Evolutionary conservation across 2,113 vertebrate species (phyloP).

Genomic region (Hippocampus zosterae): DNA sequence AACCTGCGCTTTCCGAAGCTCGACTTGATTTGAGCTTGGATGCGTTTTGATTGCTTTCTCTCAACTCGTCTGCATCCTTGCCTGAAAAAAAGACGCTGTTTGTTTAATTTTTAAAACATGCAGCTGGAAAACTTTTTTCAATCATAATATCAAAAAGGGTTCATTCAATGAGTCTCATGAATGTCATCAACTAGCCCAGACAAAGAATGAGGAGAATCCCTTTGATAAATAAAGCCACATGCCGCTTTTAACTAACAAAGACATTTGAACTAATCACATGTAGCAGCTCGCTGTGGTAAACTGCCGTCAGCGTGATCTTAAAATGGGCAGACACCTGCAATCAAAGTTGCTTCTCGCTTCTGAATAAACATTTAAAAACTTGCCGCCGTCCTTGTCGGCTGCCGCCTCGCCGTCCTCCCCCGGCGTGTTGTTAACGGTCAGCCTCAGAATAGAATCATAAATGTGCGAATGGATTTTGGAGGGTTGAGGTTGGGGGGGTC

Average conservation of each 20-base stretch:
- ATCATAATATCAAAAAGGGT: too few species aligned
- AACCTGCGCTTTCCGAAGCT: neutral
- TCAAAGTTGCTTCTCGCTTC: neutral
- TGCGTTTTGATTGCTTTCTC: neutral
- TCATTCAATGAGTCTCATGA: too few species aligned
- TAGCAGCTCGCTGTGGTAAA: neutral
- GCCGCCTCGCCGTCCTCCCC: neutral
- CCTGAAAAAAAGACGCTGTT: too few species aligned
- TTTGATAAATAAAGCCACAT: neutral
- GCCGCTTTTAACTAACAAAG: neutral
- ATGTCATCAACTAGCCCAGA: too few species aligned
- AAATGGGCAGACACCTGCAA: neutral
- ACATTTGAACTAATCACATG: neutral
- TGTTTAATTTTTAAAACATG: too few species aligned
- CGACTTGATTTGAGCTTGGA: neutral
- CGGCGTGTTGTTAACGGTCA: neutral
- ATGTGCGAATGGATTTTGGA: constrained; percentile 44
- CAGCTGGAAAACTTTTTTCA: too few species aligned
- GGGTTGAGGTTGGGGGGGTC: neutral
- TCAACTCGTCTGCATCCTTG: too few species aligned
- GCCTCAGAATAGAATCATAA: constrained; percentile 42
- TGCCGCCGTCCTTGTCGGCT: neutral
- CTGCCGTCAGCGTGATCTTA: neutral
- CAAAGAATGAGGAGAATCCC: neutral
- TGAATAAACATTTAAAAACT: constrained; percentile 3